A percentile compares a stretch with the other conserved stretches of the same genome.
Conservation (phyloP, 2,888 invertebrate species). For the Pristionchus fissidentatus region DNA sequence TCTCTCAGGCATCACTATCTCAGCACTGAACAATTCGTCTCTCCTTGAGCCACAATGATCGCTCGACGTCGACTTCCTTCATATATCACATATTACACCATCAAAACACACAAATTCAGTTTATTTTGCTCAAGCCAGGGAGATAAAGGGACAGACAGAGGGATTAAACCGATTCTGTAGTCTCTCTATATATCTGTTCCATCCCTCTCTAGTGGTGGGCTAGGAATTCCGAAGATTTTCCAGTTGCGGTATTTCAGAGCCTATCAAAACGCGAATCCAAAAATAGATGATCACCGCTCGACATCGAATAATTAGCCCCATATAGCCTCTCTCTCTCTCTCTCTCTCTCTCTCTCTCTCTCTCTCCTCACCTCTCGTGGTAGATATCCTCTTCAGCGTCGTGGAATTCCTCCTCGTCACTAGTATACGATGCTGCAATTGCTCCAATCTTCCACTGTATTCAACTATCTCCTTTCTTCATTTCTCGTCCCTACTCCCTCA, state of each 20-base stretch:
- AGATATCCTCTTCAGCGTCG: slow-evolving; percentile 80
- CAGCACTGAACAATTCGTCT: slow-evolving; percentile 36
- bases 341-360: slow-evolving; percentile 30
- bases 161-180: too few species aligned
- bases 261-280: too few species aligned
- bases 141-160: too few species aligned
- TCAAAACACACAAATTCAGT: background rate
- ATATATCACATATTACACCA: background rate
- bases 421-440: slow-evolving; percentile 24
- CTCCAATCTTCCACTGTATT: too few species aligned
- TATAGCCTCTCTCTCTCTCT: background rate
- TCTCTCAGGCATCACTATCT: background rate
- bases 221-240: too few species aligned
- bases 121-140: too few species aligned
- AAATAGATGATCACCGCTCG: too few species aligned
- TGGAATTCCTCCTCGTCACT: slow-evolving; percentile 82
- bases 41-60: background rate
- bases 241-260: too few species aligned
- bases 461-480: background rate
- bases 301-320: too few species aligned
- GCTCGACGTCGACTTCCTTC: background rate
- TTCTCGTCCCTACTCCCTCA: background rate
- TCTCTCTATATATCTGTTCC: too few species aligned
- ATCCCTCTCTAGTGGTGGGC: too few species aligned
- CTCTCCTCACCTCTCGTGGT: slow-evolving; percentile 37